These are phyloP conservation scores for Cepphus grylle DNA, from an alignment of 2,113 vertebrate genomes.

Conservation along the genomic window DNA sequence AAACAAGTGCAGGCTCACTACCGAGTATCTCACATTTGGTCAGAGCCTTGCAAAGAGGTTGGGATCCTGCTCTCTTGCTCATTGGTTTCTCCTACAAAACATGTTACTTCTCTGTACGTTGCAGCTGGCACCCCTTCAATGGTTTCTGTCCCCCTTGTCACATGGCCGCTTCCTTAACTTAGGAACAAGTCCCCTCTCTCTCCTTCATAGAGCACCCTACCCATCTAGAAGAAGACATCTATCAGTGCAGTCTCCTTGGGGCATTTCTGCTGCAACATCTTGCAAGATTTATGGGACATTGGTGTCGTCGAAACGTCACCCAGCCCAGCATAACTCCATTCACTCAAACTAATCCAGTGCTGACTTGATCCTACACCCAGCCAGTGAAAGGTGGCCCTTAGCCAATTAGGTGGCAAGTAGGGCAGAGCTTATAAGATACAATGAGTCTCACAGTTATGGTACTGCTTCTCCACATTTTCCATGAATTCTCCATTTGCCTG, in stretches of 20 bases:
- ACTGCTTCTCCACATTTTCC: neutral
- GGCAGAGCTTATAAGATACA: neutral
- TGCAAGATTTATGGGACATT: accelerated
- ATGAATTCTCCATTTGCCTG: neutral
- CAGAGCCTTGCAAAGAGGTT: neutral
- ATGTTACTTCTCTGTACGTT: accelerated
- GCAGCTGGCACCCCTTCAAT: neutral
- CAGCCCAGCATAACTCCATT: neutral
- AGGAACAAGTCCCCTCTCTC: neutral
- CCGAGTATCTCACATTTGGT: neutral
- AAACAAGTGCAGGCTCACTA: neutral
- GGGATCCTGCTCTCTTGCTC: neutral
- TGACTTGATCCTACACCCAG: neutral
- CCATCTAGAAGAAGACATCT: neutral
- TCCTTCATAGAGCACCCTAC: neutral
- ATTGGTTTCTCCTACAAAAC: neutral
- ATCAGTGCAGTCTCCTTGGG: neutral
- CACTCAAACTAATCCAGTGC: neutral
- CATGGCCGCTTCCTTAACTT: neutral
- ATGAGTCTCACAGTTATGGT: neutral
- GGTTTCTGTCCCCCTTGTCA: neutral
- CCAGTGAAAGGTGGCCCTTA: neutral
- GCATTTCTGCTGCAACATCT: neutral
- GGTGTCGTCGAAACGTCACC: neutral
- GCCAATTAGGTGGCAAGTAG: neutral